A percentile compares a stretch with the other conserved stretches of the same genome.
phyloP scores from a whole-genome alignment of 2,113 vertebrate species.

The Phalacrocorax brasilianus region DNA sequence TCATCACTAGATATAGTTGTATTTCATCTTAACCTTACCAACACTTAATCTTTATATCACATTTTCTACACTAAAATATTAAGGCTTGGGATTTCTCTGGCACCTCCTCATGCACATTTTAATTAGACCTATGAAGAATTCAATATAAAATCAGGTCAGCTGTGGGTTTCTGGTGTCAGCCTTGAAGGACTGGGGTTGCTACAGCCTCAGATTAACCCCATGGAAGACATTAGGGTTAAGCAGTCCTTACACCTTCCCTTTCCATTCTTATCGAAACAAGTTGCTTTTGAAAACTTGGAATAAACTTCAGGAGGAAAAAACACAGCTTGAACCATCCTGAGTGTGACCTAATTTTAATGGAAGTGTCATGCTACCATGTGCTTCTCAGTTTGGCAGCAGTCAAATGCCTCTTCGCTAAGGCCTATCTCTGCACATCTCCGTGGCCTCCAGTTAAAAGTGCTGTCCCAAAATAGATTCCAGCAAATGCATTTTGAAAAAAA shows the following conservation, averaged over 20 bases:
- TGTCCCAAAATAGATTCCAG: neutral
- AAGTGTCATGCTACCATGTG: neutral
- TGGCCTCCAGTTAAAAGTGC: neutral
- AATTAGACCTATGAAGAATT: neutral
- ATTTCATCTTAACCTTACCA: constrained; percentile 28
- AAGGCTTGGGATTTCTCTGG: neutral
- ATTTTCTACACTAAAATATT: neutral
- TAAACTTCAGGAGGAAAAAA: neutral
- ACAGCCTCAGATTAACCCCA: neutral
- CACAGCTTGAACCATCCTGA: neutral
- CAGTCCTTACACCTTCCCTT: neutral
- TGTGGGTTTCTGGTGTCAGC: neutral
- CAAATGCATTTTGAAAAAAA: neutral
- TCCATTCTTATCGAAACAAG: neutral
- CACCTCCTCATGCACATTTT: neutral
- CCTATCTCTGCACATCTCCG: neutral
- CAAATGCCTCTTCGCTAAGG: neutral
- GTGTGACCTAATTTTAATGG: neutral
- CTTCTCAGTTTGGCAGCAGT: neutral
- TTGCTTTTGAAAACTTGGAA: neutral
- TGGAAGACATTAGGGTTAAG: neutral
- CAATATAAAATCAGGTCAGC: neutral
- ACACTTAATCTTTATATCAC: constrained; percentile 3
- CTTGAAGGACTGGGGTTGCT: neutral
- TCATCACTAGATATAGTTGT: neutral